Percentiles rank a stretch among this genome's conserved stretches.
Evolutionary conservation across 1,140 invertebrate genomes (phyloP).

Genomic region (Ceratina australensis): DNA sequence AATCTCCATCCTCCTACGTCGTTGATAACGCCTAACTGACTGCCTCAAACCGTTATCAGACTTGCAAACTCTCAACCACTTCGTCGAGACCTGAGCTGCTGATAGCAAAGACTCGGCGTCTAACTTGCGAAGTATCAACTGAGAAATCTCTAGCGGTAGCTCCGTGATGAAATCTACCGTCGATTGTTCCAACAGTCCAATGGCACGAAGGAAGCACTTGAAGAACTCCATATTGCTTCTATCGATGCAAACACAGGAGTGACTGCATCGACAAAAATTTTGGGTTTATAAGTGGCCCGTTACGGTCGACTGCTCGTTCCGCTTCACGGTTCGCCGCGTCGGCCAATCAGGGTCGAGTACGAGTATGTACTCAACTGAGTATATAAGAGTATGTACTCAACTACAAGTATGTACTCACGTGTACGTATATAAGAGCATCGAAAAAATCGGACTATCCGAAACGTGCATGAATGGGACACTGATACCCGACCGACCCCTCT

Average conservation of each 20-base stretch:
- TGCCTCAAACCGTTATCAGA: not conserved
- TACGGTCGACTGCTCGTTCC: not conserved
- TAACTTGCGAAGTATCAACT: conserved; percentile 34
- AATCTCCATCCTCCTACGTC: not conserved
- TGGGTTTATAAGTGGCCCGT: not conserved
- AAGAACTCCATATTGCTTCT: not conserved
- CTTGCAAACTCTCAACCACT: conserved; percentile 18
- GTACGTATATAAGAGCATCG: not conserved
- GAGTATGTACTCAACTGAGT: too few relatives aligned
- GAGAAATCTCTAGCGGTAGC: conserved; percentile 35
- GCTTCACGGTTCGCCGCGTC: not conserved
- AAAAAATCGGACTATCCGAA: too few relatives aligned
- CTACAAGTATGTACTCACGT: too few relatives aligned
- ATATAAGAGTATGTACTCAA: too few relatives aligned
- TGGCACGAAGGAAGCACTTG: not conserved
- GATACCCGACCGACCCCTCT: too few relatives aligned
- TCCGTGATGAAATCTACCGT: conserved; percentile 27
- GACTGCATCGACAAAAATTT: accelerated
- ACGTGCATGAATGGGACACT: too few relatives aligned
- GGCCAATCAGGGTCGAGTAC: not conserved
- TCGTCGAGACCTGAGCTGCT: not conserved
- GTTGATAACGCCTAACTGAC: not conserved
- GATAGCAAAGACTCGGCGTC: conserved; percentile 24
- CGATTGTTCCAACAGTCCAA: not conserved
- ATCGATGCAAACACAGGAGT: accelerated